Evolutionary conservation across 2,113 vertebrate genomes (phyloP).

Genomic region (Macquaria ambigua): DNA sequence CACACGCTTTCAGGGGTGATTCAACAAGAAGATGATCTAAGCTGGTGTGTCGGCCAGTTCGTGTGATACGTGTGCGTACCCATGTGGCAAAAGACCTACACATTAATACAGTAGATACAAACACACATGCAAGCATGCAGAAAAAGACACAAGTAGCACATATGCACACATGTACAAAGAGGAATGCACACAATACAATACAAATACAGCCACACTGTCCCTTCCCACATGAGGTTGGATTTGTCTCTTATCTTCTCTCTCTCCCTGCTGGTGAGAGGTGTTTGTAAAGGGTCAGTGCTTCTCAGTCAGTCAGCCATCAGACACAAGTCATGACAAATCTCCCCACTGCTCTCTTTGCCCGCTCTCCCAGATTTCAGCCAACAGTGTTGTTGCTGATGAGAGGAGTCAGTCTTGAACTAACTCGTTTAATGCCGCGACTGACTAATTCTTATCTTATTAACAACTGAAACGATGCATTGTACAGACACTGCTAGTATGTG

Average conservation of each 20-base stretch:
- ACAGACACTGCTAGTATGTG: background rate
- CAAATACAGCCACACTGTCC: background rate
- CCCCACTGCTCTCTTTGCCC: background rate
- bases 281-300: slow-evolving; percentile 9
- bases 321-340: slow-evolving; percentile 5
- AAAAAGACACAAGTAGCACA: background rate
- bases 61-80: slow-evolving; percentile 4
- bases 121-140: background rate
- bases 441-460: slow-evolving; percentile 3
- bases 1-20: slow-evolving; percentile 18
- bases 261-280: background rate
- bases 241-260: background rate
- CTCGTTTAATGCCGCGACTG: background rate
- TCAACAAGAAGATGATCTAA: slow-evolving; percentile 34
- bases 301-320: background rate
- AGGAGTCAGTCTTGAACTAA: background rate
- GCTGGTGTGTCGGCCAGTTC: slow-evolving; percentile 14
- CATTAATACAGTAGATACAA: background rate
- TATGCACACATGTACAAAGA: slow-evolving; percentile 1
- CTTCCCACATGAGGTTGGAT: background rate
- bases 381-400: background rate
- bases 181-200: background rate
- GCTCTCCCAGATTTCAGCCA: slow-evolving; percentile 5
- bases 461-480: background rate
- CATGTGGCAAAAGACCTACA: background rate